phyloP scores from a whole-genome alignment of 2,888 invertebrate genomes.

The Trichopoda pennipes region DNA sequence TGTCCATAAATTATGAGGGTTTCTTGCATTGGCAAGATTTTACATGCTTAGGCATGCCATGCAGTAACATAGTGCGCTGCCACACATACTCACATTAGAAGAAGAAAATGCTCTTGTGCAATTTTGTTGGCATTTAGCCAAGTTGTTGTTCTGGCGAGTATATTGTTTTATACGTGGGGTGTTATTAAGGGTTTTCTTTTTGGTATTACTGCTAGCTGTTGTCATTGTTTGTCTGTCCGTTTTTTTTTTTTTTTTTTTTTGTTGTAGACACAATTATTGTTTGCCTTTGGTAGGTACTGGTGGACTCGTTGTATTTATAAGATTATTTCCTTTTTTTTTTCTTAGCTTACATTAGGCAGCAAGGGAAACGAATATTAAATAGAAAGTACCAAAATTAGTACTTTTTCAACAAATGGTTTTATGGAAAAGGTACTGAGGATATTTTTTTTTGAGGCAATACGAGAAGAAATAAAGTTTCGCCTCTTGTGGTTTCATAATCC shows the following conservation, averaged over 20 bases:
- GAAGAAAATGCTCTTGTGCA: constrained; percentile 39
- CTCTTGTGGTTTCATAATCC: too few relatives aligned
- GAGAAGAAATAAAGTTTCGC: too few relatives aligned
- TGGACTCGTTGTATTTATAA: constrained; percentile 26
- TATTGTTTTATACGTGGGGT: constrained; percentile 53
- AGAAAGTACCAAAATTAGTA: not conserved
- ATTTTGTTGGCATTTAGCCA: constrained; percentile 61
- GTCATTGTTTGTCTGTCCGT: not conserved
- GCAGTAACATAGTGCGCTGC: not conserved
- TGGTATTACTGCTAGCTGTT: constrained; percentile 4
- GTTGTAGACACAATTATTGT: constrained; percentile 34
- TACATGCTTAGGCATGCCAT: constrained; percentile 42
- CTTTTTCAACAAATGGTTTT: not conserved
- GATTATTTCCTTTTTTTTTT: constrained; percentile 14
- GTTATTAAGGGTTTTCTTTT: constrained; percentile 62
- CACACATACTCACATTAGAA: not conserved
- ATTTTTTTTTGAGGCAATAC: too few relatives aligned
- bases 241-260: not conserved
- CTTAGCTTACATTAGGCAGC: not conserved
- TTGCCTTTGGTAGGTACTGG: constrained; percentile 33
- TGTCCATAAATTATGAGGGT: constrained; percentile 49
- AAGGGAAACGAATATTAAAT: not conserved
- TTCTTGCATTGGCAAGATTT: constrained; percentile 43
- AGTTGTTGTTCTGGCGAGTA: constrained; percentile 50
- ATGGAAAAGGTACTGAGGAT: not conserved